Evolutionary conservation across 2,888 invertebrate genomes (phyloP).

Genomic region (Polymixis flavicincta): DNA sequence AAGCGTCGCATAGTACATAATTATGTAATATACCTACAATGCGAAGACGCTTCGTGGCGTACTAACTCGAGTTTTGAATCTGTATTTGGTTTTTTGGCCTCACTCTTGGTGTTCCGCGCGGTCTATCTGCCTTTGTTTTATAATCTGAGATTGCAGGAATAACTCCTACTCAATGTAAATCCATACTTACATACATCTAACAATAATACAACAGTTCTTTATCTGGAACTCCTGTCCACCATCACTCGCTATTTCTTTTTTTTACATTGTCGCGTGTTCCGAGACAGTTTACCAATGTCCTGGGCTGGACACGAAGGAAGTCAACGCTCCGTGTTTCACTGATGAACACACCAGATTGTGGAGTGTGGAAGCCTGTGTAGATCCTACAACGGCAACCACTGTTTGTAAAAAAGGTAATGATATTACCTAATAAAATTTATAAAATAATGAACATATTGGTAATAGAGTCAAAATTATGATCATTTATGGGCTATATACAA

Average conservation of each 20-base stretch:
- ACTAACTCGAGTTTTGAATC: no score
- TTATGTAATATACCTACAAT: no score
- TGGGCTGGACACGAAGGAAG: conserved; percentile 53
- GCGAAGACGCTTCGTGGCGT: no score
- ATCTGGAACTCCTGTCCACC: conserved; percentile 24
- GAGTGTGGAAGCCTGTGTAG: conserved; percentile 33
- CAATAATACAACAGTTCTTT: not conserved
- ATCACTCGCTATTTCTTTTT: conserved; percentile 29
- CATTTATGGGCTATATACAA: no score
- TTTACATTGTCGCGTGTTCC: conserved; percentile 48
- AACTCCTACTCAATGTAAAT: no score
- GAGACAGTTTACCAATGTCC: conserved; percentile 57
- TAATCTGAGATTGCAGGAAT: no score
- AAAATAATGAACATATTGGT: not conserved
- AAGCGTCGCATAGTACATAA: no score
- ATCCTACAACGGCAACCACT: not conserved
- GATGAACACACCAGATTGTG: conserved; percentile 54
- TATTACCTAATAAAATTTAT: not conserved
- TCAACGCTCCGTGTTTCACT: conserved; percentile 51
- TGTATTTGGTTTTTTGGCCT: no score
- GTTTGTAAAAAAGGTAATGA: not conserved
- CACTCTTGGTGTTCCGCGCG: no score
- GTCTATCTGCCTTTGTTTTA: no score
- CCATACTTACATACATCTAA: not conserved
- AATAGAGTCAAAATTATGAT: no score